Percentiles rank a stretch among this genome's conserved stretches.
These are phyloP conservation scores for Allophyes oxyacanthae DNA, from an alignment of 2,888 invertebrate species.

Conservation along the genomic window DNA sequence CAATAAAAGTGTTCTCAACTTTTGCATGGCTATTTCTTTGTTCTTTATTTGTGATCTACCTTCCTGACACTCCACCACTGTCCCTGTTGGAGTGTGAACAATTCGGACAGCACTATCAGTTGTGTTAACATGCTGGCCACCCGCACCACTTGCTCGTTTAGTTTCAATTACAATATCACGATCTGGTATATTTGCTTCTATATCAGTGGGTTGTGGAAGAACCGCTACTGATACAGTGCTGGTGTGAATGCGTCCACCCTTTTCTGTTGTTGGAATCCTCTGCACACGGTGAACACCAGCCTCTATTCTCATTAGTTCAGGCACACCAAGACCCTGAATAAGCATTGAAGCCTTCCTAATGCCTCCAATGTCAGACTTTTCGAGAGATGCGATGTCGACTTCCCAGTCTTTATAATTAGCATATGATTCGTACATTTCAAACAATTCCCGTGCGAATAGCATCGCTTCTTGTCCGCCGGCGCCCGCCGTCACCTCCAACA, in stretches of 20 bases:
- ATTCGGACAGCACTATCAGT: constrained; percentile 98
- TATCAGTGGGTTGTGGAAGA: constrained; percentile 95
- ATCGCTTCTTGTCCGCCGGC: constrained; percentile 99
- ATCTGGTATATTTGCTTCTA: constrained; percentile 92
- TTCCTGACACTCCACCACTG: constrained; percentile 95
- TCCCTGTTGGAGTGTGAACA: constrained; percentile 95
- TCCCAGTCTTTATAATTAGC: constrained; percentile 92
- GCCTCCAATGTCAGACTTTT: constrained; percentile 90
- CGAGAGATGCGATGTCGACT: constrained; percentile 84
- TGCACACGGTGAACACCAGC: constrained; percentile 99
- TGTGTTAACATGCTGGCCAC: constrained; percentile 99
- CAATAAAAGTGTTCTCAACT: constrained; percentile 92
- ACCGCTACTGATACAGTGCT: constrained; percentile 97
- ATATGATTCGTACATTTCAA: constrained; percentile 95
- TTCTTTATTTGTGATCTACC: constrained; percentile 97
- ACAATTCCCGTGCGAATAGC: constrained; percentile 97
- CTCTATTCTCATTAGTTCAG: constrained; percentile 93
- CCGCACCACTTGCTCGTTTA: constrained; percentile 96
- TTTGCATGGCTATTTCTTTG: constrained; percentile 93
- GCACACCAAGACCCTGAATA: constrained; percentile 91
- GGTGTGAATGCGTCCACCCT: constrained; percentile 96
- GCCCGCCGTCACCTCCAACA: constrained; percentile 96
- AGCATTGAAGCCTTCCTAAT: constrained; percentile 92
- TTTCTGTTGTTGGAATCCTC: constrained; percentile 97
- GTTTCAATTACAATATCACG: constrained; percentile 96